Evolutionary conservation across 2,113 vertebrate genomes (phyloP).

Genomic region (Aspidoscelis tigris): DNA sequence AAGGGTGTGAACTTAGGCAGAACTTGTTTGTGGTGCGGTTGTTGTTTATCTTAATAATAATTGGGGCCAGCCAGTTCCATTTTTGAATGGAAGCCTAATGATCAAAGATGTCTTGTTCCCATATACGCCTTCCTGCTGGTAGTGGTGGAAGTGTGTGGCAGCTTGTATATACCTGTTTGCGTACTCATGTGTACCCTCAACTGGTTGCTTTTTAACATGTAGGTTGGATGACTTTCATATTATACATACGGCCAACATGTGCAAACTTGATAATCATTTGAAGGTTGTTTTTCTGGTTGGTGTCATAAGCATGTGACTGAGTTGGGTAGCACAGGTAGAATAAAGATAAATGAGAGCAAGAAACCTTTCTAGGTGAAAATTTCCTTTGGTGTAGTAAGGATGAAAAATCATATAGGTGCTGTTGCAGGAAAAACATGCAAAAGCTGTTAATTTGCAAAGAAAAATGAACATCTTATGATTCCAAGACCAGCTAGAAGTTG

Average conservation of each 20-base stretch:
- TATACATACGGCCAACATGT: not conserved
- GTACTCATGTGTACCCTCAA: no score
- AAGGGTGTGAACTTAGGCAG: not conserved
- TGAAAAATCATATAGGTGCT: not conserved
- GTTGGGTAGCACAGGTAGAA: no score
- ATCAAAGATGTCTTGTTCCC: not conserved
- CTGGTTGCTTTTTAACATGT: not conserved
- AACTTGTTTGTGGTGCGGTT: not conserved
- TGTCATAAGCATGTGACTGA: not conserved
- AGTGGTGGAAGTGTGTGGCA: not conserved
- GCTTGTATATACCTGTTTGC: not conserved
- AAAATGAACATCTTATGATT: not conserved
- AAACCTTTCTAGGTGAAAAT: not conserved
- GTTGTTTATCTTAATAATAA: slow-evolving; percentile 5
- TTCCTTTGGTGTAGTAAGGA: not conserved
- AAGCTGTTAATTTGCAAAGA: not conserved
- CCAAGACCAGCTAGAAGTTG: not conserved
- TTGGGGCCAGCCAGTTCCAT: not conserved
- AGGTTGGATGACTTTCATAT: no score
- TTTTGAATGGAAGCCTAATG: not conserved
- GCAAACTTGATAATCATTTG: not conserved
- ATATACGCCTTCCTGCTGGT: no score
- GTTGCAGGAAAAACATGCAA: not conserved
- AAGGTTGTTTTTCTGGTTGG: no score
- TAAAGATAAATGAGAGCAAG: not conserved